Conservation (phyloP, 2,113 vertebrate genomes). For the Buteo buteo region DNA sequence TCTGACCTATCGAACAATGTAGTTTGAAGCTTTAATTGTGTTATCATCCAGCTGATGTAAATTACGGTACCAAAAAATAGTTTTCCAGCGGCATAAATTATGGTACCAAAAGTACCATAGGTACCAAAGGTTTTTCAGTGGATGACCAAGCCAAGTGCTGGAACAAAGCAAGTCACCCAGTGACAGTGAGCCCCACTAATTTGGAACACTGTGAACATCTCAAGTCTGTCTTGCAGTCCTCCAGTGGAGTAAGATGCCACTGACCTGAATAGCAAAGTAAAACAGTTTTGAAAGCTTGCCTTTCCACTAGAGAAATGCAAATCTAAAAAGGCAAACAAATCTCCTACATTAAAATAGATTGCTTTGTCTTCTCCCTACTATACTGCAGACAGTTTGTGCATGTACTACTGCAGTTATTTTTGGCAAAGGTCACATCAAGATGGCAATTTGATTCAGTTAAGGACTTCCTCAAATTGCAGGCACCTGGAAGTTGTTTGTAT, state of each 20-base stretch:
- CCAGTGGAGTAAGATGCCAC: not conserved
- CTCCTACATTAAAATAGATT: not conserved
- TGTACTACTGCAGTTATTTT: not conserved
- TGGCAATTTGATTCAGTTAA: not conserved
- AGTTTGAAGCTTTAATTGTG: not conserved
- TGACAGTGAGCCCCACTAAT: not conserved
- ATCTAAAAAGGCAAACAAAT: not conserved
- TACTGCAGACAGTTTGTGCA: not conserved
- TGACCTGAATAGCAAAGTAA: not conserved
- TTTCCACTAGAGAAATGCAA: not conserved
- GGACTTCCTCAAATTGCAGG: not conserved
- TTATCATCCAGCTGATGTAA: not conserved
- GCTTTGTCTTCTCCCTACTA: not conserved
- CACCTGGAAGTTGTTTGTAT: not conserved
- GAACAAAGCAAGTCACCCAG: not conserved
- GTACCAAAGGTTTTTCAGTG: not conserved
- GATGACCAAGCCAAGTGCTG: not conserved
- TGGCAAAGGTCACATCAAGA: conserved; percentile 32
- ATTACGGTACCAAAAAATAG: not conserved
- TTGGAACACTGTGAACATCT: not conserved
- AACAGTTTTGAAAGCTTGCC: not conserved
- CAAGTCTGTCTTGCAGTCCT: not conserved
- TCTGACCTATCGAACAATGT: not conserved
- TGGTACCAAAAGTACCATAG: not conserved
- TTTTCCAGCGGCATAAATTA: not conserved